Base-by-base conservation (phyloP, 2,888 invertebrate species). In the Apotomis capreana region DNA sequence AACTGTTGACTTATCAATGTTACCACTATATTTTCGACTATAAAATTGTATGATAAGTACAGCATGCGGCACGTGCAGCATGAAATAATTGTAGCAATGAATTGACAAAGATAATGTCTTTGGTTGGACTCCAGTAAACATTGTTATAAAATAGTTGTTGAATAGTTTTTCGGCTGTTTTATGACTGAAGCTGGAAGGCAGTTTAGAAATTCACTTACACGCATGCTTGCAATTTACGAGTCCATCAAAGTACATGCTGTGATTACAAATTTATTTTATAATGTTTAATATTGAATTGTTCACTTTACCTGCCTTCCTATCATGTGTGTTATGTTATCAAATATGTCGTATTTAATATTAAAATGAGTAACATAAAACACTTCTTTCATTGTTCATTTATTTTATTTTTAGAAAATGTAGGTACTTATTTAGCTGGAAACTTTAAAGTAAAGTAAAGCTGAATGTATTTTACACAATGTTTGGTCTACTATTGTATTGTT, bases 1-100 rank as follows among this genome's bases (percentile, higher is more conserved):
- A 78, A 74, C 70, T 81, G 78, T 67, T 67, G 61, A 71, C 59
- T 71, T 61, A 68, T 62, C 71, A 68, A 71, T 71, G 67, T 63
- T 68, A 68, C 63, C 68, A 54, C 46, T 72, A 36, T 57, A 54
- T 49, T 68, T 52, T 49, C 12, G 37, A 70, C 58, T 52, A 15
- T 62, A 46, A 36, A 55, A 49, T 26, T 57, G 36, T 55, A 46
- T 49, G 36, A 69, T 51, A 46, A 57, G 51, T 36, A 55, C 57
- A 46, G 44, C 9, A 36, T 46, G 12, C n/a, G n/a, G n/a, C n/a
- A 15, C 54, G 44, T 65, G 55, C 55, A 15, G 13, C 9, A 36
- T 46, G 12, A 55, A 57, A 46, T 64, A 12, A 64, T 55, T 55
- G 55, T 57, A 40, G 46, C 26, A 44, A 44, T 44, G 54, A 12